Conservation (phyloP, 2,797 vertebrate species). For the Carcharodon carcharias region DNA sequence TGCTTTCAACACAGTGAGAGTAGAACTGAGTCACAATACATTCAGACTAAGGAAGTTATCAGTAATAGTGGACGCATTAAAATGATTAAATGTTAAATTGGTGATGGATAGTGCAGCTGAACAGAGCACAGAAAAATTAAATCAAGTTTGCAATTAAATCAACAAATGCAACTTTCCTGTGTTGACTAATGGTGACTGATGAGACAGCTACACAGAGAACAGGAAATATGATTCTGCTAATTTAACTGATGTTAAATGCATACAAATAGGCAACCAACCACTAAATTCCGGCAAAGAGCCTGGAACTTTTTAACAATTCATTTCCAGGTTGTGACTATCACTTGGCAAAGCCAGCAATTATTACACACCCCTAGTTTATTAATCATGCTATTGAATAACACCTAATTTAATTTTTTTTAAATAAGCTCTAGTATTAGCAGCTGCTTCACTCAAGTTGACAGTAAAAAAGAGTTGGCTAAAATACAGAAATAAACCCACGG, state of each 20-base stretch:
- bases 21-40: not conserved
- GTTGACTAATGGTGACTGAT: not conserved
- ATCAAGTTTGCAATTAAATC: not conserved
- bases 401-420: not conserved
- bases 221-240: not conserved
- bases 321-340: not conserved
- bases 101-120: not conserved
- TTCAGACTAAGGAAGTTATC: not conserved
- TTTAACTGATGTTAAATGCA: not conserved
- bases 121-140: not conserved
- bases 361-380: not conserved
- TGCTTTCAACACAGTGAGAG: not conserved
- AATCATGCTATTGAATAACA: not conserved
- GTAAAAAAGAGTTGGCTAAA: not conserved
- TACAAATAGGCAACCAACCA: not conserved
- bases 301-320: not conserved
- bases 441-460: not conserved
- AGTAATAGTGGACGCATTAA: not conserved
- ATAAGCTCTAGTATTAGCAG: not conserved
- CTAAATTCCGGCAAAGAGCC: not conserved
- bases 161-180: not conserved
- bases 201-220: not conserved
- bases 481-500: not conserved
- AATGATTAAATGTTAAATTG: not conserved
- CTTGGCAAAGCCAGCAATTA: not conserved